A percentile compares a stretch with the other conserved stretches of the same genome.
These are phyloP conservation scores for Prionace glauca DNA, from an alignment of 2,797 vertebrate species.

Conservation along the genomic window DNA sequence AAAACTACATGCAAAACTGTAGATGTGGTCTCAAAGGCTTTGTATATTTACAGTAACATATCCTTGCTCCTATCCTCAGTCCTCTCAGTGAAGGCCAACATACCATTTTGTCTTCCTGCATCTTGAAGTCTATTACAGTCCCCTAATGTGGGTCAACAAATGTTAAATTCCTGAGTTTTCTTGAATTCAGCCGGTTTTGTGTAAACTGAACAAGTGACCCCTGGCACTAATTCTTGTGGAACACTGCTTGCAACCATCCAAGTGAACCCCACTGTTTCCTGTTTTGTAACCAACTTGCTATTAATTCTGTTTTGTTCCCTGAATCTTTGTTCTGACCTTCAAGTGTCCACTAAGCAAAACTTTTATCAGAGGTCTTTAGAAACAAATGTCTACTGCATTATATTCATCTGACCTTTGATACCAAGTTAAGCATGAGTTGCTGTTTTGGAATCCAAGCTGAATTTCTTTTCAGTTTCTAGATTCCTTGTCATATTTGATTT, in stretches of 20 bases:
- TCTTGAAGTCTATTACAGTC: neutral
- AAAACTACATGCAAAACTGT: too few species aligned
- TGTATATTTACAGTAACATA: too few species aligned
- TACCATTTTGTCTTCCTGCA: neutral
- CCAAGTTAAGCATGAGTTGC: neutral
- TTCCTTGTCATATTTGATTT: neutral
- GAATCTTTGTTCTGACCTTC: neutral
- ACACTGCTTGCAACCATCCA: too few species aligned
- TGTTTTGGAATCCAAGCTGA: neutral
- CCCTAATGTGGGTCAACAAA: neutral
- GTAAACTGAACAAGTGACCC: neutral
- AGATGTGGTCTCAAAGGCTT: too few species aligned
- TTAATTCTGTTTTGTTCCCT: neutral
- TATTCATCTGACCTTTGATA: neutral
- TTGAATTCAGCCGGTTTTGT: neutral
- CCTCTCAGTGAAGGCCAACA: too few species aligned
- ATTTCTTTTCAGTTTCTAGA: neutral
- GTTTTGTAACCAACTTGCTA: neutral
- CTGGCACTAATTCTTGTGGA: neutral
- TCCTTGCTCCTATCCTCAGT: too few species aligned
- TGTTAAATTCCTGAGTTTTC: neutral
- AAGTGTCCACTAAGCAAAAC: neutral
- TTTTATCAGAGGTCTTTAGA: neutral
- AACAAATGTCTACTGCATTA: neutral
- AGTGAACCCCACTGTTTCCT: neutral